These are phyloP conservation scores for Heteronetta atricapilla DNA, from an alignment of 2,113 vertebrate genomes.

Conservation along the genomic window DNA sequence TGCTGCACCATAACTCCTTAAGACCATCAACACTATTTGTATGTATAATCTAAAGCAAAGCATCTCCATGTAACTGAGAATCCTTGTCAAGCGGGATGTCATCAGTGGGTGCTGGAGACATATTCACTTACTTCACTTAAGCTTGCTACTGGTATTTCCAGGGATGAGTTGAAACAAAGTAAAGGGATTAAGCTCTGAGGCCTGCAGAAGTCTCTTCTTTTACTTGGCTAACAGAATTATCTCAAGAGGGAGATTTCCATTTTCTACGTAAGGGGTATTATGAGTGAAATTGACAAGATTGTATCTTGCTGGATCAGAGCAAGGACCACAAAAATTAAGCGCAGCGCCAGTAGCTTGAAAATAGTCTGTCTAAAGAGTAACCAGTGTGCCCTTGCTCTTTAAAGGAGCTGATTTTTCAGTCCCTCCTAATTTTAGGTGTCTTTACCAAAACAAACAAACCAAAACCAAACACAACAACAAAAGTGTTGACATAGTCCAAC, in stretches of 20 bases:
- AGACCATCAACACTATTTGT: neutral
- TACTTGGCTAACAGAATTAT: neutral
- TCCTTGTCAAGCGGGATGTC: neutral
- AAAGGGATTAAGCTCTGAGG: neutral
- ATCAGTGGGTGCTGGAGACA: rapidly evolving
- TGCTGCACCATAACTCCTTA: neutral
- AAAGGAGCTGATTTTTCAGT: neutral
- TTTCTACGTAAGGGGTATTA: neutral
- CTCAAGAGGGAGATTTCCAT: neutral
- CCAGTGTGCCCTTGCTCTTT: neutral
- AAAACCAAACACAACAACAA: no score
- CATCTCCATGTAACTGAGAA: neutral
- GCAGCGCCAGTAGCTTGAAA: neutral
- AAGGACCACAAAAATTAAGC: neutral
- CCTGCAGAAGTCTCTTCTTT: neutral
- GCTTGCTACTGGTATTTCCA: neutral
- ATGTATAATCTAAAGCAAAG: neutral
- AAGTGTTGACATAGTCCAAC: no score
- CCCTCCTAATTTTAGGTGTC: neutral
- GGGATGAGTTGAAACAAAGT: neutral
- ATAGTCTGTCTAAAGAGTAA: neutral
- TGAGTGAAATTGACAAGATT: neutral
- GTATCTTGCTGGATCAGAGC: neutral
- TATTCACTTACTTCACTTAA: neutral
- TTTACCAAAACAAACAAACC: neutral